Percentiles rank a stretch among this genome's conserved stretches.
Evolutionary conservation across 2,888 invertebrate genomes (phyloP).

Genomic region (Bursaphelenchus okinawaensis): DNA sequence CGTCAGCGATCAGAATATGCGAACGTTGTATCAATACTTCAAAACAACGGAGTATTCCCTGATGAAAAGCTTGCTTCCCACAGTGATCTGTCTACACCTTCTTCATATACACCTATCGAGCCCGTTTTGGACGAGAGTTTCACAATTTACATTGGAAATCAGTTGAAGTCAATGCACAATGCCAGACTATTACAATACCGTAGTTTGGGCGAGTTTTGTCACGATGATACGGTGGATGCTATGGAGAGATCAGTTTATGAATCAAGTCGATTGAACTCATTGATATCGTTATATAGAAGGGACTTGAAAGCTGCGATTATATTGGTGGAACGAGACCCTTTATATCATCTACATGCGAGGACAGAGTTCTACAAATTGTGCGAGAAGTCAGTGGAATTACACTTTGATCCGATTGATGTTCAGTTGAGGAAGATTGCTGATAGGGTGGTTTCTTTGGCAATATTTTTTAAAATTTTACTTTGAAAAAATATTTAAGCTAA

Average conservation of each 20-base stretch:
- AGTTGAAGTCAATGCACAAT: slow-evolving; percentile 97
- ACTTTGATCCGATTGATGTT: slow-evolving; percentile 78
- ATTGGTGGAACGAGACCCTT: slow-evolving; percentile 69
- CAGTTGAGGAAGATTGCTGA: slow-evolving; percentile 67
- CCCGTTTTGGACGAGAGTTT: slow-evolving; percentile 41
- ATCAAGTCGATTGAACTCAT: slow-evolving; percentile 74
- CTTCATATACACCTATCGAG: too few relatives aligned
- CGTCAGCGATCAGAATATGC: slow-evolving; percentile 34
- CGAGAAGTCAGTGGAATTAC: slow-evolving; percentile 83
- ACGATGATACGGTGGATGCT: slow-evolving; percentile 7
- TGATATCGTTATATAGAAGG: slow-evolving; percentile 84
- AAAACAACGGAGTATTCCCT: slow-evolving; percentile 10
- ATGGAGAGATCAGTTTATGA: slow-evolving; percentile 16
- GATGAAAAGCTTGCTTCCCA: too few relatives aligned
- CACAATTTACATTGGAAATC: slow-evolving; percentile 60
- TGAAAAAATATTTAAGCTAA: slow-evolving; percentile 1
- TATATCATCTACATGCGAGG: slow-evolving; percentile 61
- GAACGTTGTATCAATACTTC: slow-evolving; percentile 25
- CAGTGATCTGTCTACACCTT: too few relatives aligned
- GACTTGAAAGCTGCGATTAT: slow-evolving; percentile 82
- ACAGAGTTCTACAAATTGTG: slow-evolving; percentile 69
- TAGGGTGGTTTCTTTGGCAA: too few relatives aligned
- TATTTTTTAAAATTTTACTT: not conserved
- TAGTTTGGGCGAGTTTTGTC: slow-evolving; percentile 52
- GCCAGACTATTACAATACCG: slow-evolving; percentile 81